Evolutionary conservation across 2,797 vertebrate species (phyloP).

Genomic region (Tadarida brasiliensis): DNA sequence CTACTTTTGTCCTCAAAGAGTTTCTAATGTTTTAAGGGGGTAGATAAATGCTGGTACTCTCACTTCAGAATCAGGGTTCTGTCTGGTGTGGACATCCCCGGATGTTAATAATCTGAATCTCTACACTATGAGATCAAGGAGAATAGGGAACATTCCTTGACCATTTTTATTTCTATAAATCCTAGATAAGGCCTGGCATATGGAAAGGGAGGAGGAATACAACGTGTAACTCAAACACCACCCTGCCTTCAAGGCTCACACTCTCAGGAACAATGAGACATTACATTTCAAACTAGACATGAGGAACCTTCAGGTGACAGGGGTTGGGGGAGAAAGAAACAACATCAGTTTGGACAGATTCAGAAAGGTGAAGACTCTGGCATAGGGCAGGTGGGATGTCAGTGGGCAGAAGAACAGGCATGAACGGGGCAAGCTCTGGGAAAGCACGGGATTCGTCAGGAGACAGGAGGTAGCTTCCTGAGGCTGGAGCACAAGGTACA

Average conservation of each 20-base stretch:
- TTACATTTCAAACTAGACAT: neutral
- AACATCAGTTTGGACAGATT: neutral
- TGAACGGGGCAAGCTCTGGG: neutral
- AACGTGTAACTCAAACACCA: neutral
- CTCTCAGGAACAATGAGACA: neutral
- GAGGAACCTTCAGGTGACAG: neutral
- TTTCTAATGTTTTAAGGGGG: neutral
- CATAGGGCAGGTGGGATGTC: neutral
- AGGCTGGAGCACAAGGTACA: neutral
- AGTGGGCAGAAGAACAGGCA: neutral
- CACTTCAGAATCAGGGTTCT: neutral
- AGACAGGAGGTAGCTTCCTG: slow-evolving; percentile 8
- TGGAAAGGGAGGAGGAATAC: neutral
- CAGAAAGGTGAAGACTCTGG: neutral
- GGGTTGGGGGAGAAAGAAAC: neutral
- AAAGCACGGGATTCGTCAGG: neutral
- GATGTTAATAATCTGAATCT: neutral
- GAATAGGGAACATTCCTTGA: neutral
- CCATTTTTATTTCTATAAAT: neutral
- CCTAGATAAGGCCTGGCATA: neutral
- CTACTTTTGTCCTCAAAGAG: neutral
- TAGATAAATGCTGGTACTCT: accelerated
- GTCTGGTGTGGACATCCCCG: neutral
- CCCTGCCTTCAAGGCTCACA: no score
- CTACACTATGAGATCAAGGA: neutral